A percentile compares a stretch with the other conserved stretches of the same genome.
These are phyloP conservation scores for Erythrocebus patas DNA, from an alignment of 2,113 vertebrate species.

Conservation along the genomic window DNA sequence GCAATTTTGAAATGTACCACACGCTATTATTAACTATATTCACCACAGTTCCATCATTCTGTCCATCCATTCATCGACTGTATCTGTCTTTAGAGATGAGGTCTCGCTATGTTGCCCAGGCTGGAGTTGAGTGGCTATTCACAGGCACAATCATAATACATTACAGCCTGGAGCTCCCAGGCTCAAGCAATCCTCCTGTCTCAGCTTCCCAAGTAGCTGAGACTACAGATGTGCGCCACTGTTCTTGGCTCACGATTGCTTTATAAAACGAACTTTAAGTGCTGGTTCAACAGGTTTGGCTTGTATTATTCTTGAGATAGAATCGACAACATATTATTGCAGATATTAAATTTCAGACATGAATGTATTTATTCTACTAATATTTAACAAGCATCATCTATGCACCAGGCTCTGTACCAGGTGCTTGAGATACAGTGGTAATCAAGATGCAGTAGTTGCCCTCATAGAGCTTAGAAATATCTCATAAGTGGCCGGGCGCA, in stretches of 20 bases:
- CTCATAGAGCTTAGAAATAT: background rate
- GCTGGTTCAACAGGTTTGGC: background rate
- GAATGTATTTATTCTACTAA: background rate
- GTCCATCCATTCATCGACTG: background rate
- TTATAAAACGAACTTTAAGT: slow-evolving; percentile 33
- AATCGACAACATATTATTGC: background rate
- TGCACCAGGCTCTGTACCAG: background rate
- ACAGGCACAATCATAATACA: background rate
- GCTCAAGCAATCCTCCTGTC: background rate
- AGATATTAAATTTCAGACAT: background rate
- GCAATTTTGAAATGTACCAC: background rate
- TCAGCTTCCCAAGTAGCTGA: background rate
- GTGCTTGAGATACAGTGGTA: background rate
- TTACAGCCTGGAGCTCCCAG: background rate
- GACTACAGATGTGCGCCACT: background rate
- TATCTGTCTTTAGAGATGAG: background rate
- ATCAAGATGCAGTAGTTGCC: background rate
- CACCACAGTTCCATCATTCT: background rate
- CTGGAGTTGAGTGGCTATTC: background rate
- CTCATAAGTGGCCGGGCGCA: background rate
- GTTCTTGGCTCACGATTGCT: background rate
- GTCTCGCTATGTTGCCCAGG: background rate
- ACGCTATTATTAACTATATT: background rate
- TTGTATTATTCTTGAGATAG: background rate
- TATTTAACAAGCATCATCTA: background rate